Percentiles rank a stretch among this genome's conserved stretches.
phyloP scores from a whole-genome alignment of 2,797 vertebrate species.

The Momotus momota region DNA sequence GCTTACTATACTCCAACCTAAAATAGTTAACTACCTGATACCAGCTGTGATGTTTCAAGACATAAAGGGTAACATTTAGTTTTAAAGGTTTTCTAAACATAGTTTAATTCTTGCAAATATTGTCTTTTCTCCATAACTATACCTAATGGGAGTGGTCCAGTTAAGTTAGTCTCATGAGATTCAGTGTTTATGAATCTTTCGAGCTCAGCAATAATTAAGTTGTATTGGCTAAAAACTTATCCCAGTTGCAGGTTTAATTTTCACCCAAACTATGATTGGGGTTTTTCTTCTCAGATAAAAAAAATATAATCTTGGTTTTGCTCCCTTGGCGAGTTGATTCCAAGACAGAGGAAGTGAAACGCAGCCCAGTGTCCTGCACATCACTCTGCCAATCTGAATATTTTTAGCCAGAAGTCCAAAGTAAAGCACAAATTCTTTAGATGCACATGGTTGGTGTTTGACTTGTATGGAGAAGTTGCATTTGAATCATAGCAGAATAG shows the following conservation, averaged over 20 bases:
- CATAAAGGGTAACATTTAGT: conserved; percentile 85
- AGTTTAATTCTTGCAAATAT: conserved; percentile 83
- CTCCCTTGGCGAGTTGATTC: conserved; percentile 64
- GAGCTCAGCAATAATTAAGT: conserved; percentile 82
- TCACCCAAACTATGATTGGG: conserved; percentile 52
- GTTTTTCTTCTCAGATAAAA: conserved; percentile 58
- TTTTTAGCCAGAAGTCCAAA: conserved; percentile 73
- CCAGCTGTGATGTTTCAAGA: conserved; percentile 86
- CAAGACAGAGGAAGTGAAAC: conserved; percentile 73
- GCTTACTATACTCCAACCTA: conserved; percentile 88
- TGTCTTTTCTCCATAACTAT: conserved; percentile 82
- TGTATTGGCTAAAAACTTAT: conserved; percentile 76
- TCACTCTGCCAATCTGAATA: conserved; percentile 68
- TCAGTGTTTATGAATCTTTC: conserved; percentile 63
- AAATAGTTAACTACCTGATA: conserved; percentile 88
- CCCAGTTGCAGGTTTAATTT: conserved; percentile 75
- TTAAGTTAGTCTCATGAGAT: conserved; percentile 69
- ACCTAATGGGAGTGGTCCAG: conserved; percentile 77
- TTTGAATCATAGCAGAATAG: conserved; percentile 79
- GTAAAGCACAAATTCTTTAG: conserved; percentile 83
- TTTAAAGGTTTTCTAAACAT: conserved; percentile 83
- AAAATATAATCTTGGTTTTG: conserved; percentile 56
- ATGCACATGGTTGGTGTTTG: conserved; percentile 77
- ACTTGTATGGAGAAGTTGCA: conserved; percentile 78
- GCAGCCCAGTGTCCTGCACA: conserved; percentile 60